Conservation (phyloP, 2,797 vertebrate species). For the Trachops cirrhosus region DNA sequence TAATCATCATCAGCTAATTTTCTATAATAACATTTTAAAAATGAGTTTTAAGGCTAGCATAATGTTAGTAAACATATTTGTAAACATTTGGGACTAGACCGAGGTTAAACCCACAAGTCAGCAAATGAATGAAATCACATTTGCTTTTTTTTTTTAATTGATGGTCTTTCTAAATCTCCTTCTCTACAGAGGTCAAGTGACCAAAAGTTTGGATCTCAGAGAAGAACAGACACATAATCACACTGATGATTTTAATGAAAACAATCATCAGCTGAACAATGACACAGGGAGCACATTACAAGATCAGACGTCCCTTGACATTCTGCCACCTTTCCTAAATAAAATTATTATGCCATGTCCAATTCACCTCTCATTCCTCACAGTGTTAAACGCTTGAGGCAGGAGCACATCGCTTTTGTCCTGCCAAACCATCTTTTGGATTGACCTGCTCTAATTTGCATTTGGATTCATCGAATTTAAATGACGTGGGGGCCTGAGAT, state of each 20-base stretch:
- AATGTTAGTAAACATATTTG: not conserved
- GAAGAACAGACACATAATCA: conserved; percentile 43
- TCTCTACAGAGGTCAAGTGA: conserved; percentile 37
- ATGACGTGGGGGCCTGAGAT: not conserved
- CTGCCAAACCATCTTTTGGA: conserved; percentile 59
- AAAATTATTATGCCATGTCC: conserved; percentile 71
- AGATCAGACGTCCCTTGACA: conserved; percentile 65
- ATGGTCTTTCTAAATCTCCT: conserved; percentile 15
- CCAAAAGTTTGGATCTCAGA: conserved; percentile 56
- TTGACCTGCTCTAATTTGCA: conserved; percentile 51
- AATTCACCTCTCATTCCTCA: conserved; percentile 68
- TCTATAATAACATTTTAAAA: not conserved
- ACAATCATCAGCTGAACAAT: conserved; percentile 72
- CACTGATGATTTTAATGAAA: conserved; percentile 67
- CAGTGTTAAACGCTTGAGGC: conserved; percentile 67
- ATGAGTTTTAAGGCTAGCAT: not conserved
- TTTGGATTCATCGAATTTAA: conserved; percentile 40
- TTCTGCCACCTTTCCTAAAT: conserved; percentile 74
- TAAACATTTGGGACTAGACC: conserved; percentile 10
- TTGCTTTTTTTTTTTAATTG: not conserved
- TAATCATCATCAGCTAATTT: not conserved
- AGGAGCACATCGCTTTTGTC: conserved; percentile 56
- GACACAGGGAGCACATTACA: conserved; percentile 60
- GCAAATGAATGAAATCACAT: not conserved
- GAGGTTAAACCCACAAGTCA: not conserved